Base-by-base conservation (phyloP, 2,888 invertebrate species). In the Campoletis raptor region DNA sequence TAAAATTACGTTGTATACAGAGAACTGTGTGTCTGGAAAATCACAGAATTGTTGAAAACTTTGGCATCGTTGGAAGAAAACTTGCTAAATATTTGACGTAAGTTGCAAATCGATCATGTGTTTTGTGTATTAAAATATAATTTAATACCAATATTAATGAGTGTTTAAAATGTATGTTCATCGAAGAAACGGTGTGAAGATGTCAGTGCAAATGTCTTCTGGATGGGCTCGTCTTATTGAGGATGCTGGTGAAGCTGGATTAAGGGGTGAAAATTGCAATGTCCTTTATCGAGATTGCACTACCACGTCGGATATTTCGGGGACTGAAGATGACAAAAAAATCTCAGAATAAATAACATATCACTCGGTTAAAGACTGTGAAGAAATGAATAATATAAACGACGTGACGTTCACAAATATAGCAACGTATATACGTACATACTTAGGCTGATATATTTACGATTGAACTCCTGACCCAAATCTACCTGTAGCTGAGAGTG, bases 61-160 rank as follows among this genome's bases (percentile, higher is more conserved):
- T 94, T 61, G 94, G 94, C 2, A 36, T 74, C 21, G 67, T 88
- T 73, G 94, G 93, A 40, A 90, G 90, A 85, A 77, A 91, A 73
- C 83, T 94, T 24, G 94, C 92, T 9, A 92, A 91, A 76, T 92
- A 93, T 89, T 90, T 94, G 78, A 94, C 92, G 94, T 94, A 76
- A 92, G 93, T 91, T 73, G 18, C 12, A 10, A 10, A 66, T 30
- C n/a, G 21, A 64, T 36, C 40, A 24, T 40, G 42, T 66, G 52
- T 12, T 30, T 24, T 64, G 15, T 77, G 7, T 40, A 0, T 7
- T 7, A n/a, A 36, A 36, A 36, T 10, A 42, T 57, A 30, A n/a
- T 45, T n/a, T 15, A 21, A 1, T 42, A 24, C 5, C 15, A 5
- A 61, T 61, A 30, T 30, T 61, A 30, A 61, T 30, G 30, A 30